A percentile compares a stretch with the other conserved stretches of the same genome.
phyloP scores from a whole-genome alignment of 2,797 vertebrate species.

The Esox masquinongy region DNA sequence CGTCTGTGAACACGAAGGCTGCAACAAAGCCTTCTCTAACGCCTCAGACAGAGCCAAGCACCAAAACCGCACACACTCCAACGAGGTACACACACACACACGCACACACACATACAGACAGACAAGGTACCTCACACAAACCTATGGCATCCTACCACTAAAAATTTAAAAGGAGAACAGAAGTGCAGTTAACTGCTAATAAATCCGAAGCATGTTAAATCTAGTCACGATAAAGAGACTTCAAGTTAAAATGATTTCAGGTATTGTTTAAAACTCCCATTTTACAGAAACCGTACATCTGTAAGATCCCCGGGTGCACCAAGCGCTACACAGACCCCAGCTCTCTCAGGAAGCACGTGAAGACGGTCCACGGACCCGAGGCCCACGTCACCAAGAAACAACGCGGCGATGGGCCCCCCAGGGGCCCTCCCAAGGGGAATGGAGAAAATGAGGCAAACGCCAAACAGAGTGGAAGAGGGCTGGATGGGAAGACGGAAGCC shows the following conservation, averaged over 20 bases:
- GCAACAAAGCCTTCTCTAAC: conserved; percentile 99
- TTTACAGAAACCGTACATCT: conserved; percentile 94
- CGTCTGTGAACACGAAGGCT: conserved; percentile 96
- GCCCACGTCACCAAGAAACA: conserved; percentile 98
- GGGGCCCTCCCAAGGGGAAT: conserved; percentile 82
- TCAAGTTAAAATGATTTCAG: background rate
- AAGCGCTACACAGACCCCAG: conserved; percentile 98
- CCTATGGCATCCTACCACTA: no score
- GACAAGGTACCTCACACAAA: no score
- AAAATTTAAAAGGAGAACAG: background rate
- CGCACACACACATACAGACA: no score
- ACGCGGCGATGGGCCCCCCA: conserved; percentile 81
- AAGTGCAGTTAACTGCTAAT: background rate
- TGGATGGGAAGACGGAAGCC: conserved; percentile 78
- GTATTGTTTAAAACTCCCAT: background rate
- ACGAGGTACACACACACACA: conserved; percentile 81
- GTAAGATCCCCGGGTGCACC: conserved; percentile 96
- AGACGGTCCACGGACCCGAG: conserved; percentile 96
- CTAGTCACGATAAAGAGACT: background rate
- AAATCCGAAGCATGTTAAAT: background rate
- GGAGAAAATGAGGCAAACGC: conserved; percentile 83
- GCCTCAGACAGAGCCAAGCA: conserved; percentile 98
- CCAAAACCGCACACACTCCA: conserved; percentile 98
- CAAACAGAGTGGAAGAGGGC: conserved; percentile 73
- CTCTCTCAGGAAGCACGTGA: conserved; percentile 97